These are phyloP conservation scores for Chironomus striatipennis DNA, from an alignment of 1,140 invertebrate genomes.

Conservation along the genomic window DNA sequence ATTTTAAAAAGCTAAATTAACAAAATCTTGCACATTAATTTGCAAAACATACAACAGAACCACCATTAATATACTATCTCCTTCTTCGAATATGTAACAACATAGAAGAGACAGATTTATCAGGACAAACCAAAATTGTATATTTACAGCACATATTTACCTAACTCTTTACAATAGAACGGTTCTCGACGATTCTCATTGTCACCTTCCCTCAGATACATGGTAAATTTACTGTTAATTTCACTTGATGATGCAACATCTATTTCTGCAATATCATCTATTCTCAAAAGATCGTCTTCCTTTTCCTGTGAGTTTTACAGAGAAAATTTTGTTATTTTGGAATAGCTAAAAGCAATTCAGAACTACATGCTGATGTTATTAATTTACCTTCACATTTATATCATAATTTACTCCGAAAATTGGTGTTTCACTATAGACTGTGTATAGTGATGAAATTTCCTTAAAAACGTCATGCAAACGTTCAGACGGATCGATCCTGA, in stretches of 20 bases:
- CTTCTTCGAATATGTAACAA: no score
- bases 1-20: no score
- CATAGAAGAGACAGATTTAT: not conserved
- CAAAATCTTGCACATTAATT: no score
- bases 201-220: conserved; percentile 35
- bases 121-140: not conserved
- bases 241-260: conserved; percentile 36
- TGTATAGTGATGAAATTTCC: conserved; percentile 73
- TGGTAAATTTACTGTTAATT: conserved; percentile 38
- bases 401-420: conserved; percentile 84
- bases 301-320: conserved; percentile 8
- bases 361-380: conserved; percentile 14
- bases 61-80: no score
- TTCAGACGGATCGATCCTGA: conserved; percentile 83
- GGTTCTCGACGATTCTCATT: conserved; percentile 42
- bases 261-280: conserved; percentile 34
- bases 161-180: conserved; percentile 50
- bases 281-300: conserved; percentile 2
- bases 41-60: no score
- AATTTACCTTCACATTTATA: conserved; percentile 28
- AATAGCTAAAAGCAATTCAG: not conserved
- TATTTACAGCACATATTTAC: not conserved
- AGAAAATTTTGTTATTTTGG: not conserved
- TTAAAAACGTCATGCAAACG: conserved; percentile 70
- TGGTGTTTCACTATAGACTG: conserved; percentile 75